Evolutionary conservation across 1,140 invertebrate species (phyloP), one percentile per base, ranked within the genome.

Genomic region (Calosoma granatense): DNA sequence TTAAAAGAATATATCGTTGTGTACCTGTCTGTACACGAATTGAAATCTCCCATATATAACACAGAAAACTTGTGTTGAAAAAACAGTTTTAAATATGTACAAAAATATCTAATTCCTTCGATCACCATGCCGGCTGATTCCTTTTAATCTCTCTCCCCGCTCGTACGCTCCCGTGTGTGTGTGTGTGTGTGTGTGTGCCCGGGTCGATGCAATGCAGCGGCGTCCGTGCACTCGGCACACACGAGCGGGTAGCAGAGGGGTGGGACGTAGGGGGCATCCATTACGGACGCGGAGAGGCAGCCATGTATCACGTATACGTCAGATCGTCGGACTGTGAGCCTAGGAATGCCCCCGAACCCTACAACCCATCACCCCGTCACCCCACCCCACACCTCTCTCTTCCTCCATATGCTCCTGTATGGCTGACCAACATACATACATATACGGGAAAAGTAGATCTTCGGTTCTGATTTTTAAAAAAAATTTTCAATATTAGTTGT

Each of bases 281-380:
- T 47, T 47, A 47, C 41, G 41, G 9, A 47, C 41, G 41, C 9
- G n/a, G n/a, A n/a, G 41, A 47, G 41, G 9, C 41, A 17, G 41
- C 41, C 41, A 47, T 47, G 41, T 47, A 47, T 47, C 41, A 47
- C 41, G 41, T 17, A 47, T 47, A 47, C 41, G 41, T 47, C 41
- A 47, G 41, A 47, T 47, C 41, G 41, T 17, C 41, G 41, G 41
- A 47, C 41, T 9, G 41, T 17, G 41, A 17, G 41, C 41, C 41
- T 47, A 47, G 41, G 41, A 47, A 47, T 47, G 41, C 41, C 17
- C 41, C 41, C 17, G 41, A n/a, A n/a, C 41, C 41, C 41, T 47
- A 47, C 41, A 47, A 47, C 9, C 41, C 15, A 47, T 47, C 41
- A 9, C 15, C 9, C 41, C 15, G 41, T 36, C 26, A 9, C 6